Evolutionary conservation across 2,113 vertebrate genomes (phyloP), one percentile per base, ranked within the genome.

Genomic region (Xerus inauris): DNA sequence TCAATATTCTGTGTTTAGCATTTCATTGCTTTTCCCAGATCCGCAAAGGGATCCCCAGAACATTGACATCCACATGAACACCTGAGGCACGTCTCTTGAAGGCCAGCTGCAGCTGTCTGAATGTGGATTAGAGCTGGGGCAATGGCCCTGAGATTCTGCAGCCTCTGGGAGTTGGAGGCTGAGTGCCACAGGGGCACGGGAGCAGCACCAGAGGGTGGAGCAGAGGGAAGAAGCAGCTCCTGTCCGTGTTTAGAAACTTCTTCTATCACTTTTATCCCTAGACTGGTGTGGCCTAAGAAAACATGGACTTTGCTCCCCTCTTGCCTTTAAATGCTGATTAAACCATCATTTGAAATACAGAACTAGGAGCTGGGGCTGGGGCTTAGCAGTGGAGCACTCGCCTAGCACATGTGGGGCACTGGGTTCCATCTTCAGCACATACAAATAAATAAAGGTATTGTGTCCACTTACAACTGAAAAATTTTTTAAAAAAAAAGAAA

Each of bases 11-110:
- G 32, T 45, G 35, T 35, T 57, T 76, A 32, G 16, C 69, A 12
- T 57, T 12, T 17, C 38, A 22, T 32, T 62, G 28, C 47, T 54
- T 47, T 19, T n/a, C 30, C 38, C 13, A 47, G 57, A 51, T 45
- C 51, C 67, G 54, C 64, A 13, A 24, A 40, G 28, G 11, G 20
- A 6, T 64, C 49, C 45, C 5, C 30, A 6, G 59, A 7, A 45
- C 30, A 8, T 45, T 28, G 0, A 9, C 2, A 35, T 45, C 32
- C 12, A 19, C 28, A 1, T 16, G 6, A 49, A 11, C 8, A 9
- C 17, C 30, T 13, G 22, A 35, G 19, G 64, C 24, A 1, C 22
- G 8, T n/a, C 69, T 38, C 19, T 2, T 2, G 17, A 22, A 59
- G 49, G 28, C 26, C 67, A 0, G 26, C 26, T n/a, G 67, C 57